phyloP scores from a whole-genome alignment of 30 jellyfish, hydroid and myxozoan species.

The Pelagia noctiluca region DNA sequence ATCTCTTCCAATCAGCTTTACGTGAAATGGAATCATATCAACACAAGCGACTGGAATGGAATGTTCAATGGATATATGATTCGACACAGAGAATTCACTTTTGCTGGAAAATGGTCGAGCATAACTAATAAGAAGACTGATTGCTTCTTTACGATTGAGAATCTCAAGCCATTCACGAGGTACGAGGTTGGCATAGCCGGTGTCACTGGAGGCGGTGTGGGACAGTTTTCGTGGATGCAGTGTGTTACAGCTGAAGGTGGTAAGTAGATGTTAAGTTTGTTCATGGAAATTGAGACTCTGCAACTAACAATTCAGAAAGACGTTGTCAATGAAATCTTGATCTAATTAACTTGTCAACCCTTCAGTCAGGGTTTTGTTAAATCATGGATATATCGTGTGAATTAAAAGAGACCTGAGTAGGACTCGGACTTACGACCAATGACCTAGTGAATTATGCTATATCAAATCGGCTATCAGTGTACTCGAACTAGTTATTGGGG shows the following conservation, averaged over 20 bases:
- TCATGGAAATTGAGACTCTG: no score
- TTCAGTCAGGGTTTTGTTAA: no score
- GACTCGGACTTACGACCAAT: no score
- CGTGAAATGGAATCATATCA: background rate
- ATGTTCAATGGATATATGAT: background rate
- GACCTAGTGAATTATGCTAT: no score
- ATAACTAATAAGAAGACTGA: background rate
- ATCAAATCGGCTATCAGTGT: no score
- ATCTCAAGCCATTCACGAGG: slow-evolving; percentile 7
- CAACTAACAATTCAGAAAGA: no score
- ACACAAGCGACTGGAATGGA: slow-evolving; percentile 27
- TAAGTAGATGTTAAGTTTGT: no score
- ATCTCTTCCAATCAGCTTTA: background rate
- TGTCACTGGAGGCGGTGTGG: slow-evolving; percentile 43
- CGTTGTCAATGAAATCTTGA: no score
- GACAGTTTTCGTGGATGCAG: slow-evolving; percentile 53
- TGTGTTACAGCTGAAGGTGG: slow-evolving; percentile 68
- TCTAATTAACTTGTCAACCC: no score
- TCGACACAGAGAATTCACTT: background rate
- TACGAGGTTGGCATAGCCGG: slow-evolving; percentile 62
- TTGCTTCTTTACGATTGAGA: background rate
- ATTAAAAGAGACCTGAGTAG: no score
- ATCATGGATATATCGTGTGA: no score
- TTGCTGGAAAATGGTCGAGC: background rate
- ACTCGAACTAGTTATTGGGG: no score